Evolutionary conservation across 2,797 vertebrate genomes (phyloP), one percentile per base, ranked within the genome.

Genomic region (Rachycentron canadum): DNA sequence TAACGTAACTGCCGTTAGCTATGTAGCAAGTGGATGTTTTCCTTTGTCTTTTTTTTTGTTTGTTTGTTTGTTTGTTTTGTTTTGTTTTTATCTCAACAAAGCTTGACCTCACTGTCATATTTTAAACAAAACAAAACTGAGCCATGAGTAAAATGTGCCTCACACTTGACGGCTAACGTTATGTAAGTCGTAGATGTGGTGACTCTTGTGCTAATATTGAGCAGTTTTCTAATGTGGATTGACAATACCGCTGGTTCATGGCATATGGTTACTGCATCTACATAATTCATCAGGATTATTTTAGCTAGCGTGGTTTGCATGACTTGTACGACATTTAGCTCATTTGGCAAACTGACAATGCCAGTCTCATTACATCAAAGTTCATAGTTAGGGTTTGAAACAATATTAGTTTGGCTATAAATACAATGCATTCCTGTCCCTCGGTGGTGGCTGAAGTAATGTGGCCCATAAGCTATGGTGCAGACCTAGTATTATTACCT

Each of bases 381-480:
- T 47, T 47, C 43, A 47, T 13, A 53, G 49, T 28, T 23, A 17
- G 25, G 59, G 19, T 58, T 56, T 59, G 67, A 56, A 73, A 84
- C 34, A 21, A 76, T 55, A 56, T 50, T 41, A 69, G 11, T 40
- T 5, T 21, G 68, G 49, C 43, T 69, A 41, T 58, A 32, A 41
- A 62, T 68, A 30, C n/a, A 69, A 1, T 52, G 34, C 30, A 52
- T 30, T 28, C 17, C 30, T 70, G 53, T 36, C 0, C 57, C 21
- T 36, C 23, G 41, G 17, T 43, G 61, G 25, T 19, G 55, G 14
- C 38, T 47, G 38, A 65, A 36, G 26, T 36, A 14, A 56, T 19
- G 16, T 13, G 34, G 2, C 16, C 1, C 16, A 52, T 13, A 30
- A 23, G 12, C 41, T 25, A 1, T 21, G 21, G 38, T 12, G 19